Conservation (phyloP, 92 coral and sea anemone genomes). For the Nematostella vectensis region DNA sequence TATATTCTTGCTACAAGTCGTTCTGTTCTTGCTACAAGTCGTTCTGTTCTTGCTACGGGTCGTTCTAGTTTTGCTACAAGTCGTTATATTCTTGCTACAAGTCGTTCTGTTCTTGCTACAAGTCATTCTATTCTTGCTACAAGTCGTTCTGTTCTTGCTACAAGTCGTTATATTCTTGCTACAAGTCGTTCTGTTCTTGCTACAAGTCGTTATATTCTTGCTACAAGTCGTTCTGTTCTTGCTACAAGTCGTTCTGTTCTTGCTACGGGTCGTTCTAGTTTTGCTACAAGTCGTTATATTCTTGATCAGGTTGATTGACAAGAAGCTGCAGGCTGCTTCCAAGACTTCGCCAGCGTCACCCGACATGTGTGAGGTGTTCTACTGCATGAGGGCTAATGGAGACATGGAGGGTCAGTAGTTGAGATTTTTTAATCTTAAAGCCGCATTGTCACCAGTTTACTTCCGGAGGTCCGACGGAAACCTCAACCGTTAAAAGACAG, state of each 20-base stretch:
- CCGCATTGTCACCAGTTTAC: too few species aligned
- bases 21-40: not conserved
- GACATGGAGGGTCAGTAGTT: slow-evolving; percentile 60
- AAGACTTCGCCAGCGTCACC: slow-evolving; percentile 22
- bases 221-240: not conserved
- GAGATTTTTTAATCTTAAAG: not conserved
- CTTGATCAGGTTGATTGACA: slow-evolving; percentile 47
- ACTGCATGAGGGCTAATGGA: slow-evolving; percentile 58
- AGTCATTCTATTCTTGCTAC: not conserved
- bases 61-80: not conserved
- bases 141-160: not conserved
- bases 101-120: not conserved
- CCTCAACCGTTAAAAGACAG: too few species aligned
- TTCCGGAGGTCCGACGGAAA: too few species aligned
- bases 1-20: not conserved
- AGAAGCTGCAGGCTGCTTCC: slow-evolving; percentile 35
- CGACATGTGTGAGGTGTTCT: slow-evolving; percentile 87
- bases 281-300: not conserved
- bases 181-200: not conserved
- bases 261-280: not conserved
- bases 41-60: not conserved
- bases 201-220: not conserved
- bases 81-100: not conserved
- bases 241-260: not conserved
- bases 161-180: not conserved